Base-by-base conservation (phyloP, 2,888 invertebrate species). In the Caenorhabditis parvicauda region DNA sequence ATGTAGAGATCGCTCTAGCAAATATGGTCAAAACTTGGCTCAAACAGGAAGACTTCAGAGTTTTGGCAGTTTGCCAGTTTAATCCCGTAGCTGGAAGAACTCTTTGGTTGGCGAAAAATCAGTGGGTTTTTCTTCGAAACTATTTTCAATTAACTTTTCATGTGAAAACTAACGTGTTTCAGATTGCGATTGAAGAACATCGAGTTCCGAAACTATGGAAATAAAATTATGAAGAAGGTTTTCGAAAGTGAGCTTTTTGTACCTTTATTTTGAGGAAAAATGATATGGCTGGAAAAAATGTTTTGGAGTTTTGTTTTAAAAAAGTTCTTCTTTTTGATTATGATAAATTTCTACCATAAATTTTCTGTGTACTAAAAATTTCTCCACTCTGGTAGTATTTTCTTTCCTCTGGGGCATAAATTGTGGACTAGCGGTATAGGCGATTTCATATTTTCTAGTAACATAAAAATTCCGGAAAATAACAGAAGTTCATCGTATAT, bases 51-150 rank as follows among this genome's bases (percentile, higher is more conserved):
- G 66, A 70, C 32, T 79, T 72, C 52, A 67, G 70, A 22, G 73
- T 76, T 29, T 39, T 79, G 56, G 76, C 68, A 5, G 70, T 79
- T 27, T 79, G 79, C 43, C 78, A 79, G 51, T 69, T 72, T 44
- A 49, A 68, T 32, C 70, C 75, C 25, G 75, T 76, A 21, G 60
- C 69, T 7, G 76, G 72, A 53, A 41, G 76, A 37, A 70, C 68
- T 6, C 59, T 76, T 5, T 75, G 74, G 70, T 62, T 79, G 17
- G 60, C 76, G 0, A 72, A 69, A 32, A 79, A 79, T 59, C 74
- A 75, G 67, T 72, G 24, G 50, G 66, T 39, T 42, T 38, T 14
- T 9, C 9, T n/a, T n/a, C 19, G 7, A 32, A 22, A n/a, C 24
- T 7, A 38, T 21, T 52, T 39, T 44, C 19, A n/a, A 22, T 27